A percentile compares a stretch with the other conserved stretches of the same genome.
Evolutionary conservation across 2,888 invertebrate species (phyloP).

Genomic region (Maniola hyperantus): DNA sequence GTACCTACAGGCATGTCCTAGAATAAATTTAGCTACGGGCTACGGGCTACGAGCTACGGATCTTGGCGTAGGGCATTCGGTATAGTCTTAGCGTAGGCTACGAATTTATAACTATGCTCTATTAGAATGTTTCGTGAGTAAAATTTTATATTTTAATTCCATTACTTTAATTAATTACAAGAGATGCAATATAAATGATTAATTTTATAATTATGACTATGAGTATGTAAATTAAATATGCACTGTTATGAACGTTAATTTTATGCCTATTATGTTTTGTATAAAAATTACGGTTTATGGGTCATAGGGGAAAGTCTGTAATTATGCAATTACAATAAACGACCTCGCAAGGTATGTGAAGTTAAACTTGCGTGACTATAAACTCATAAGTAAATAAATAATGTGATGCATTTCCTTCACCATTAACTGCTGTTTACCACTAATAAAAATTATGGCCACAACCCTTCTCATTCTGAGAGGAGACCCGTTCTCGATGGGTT

Average conservation of each 20-base stretch:
- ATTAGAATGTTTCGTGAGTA: not conserved
- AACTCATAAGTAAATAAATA: not conserved
- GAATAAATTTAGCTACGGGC: slow-evolving; percentile 8
- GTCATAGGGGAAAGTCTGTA: slow-evolving; percentile 3
- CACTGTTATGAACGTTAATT: not conserved
- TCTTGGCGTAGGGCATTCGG: not conserved
- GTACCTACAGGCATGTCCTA: slow-evolving; percentile 1
- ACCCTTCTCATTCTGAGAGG: too few species aligned
- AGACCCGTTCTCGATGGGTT: too few species aligned
- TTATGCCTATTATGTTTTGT: not conserved
- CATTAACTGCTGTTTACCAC: not conserved
- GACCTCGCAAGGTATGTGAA: not conserved
- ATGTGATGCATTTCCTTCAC: not conserved
- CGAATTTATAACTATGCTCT: too few species aligned
- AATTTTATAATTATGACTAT: not conserved
- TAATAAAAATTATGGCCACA: too few species aligned
- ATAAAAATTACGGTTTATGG: slow-evolving; percentile 5
- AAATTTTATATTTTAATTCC: not conserved
- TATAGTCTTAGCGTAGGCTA: too few species aligned
- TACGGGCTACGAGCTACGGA: not conserved
- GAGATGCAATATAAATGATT: too few species aligned
- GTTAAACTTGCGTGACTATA: slow-evolving; percentile 1
- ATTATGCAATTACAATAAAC: slow-evolving; percentile 3
- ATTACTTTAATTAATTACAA: too few species aligned
- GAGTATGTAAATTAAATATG: not conserved